phyloP scores from a whole-genome alignment of 1,140 invertebrate genomes.

The Calliopsis andreniformis region DNA sequence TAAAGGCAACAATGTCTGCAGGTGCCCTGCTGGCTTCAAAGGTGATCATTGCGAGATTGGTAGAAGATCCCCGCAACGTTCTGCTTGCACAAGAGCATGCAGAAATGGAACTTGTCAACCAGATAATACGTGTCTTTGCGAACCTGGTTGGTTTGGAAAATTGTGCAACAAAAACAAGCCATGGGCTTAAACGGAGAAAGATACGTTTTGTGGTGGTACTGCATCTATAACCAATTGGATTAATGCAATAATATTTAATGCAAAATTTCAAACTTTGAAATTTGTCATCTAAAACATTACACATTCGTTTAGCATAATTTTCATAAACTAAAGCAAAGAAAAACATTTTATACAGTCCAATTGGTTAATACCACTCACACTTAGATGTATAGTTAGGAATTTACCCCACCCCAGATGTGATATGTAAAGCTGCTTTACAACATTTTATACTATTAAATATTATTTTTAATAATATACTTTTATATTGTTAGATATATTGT shows the following conservation, averaged over 20 bases:
- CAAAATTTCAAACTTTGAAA: neutral
- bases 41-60: constrained; percentile 94
- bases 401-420: constrained; percentile 78
- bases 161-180: constrained; percentile 85
- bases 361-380: constrained; percentile 46
- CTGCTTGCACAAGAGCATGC: constrained; percentile 87
- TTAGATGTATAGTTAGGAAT: constrained; percentile 63
- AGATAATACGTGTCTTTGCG: constrained; percentile 87
- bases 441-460: constrained; percentile 75
- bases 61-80: constrained; percentile 84
- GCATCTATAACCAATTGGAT: constrained; percentile 32
- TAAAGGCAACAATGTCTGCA: constrained; percentile 92
- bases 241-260: neutral
- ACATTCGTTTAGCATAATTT: neutral
- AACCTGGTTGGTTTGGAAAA: constrained; percentile 87
- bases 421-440: constrained; percentile 81
- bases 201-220: constrained; percentile 39
- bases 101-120: constrained; percentile 87
- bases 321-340: neutral
- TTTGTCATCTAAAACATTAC: no score
- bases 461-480: constrained; percentile 76
- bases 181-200: constrained; percentile 72
- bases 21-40: constrained; percentile 88
- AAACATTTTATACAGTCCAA: constrained; percentile 46
- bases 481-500: constrained; percentile 73